Evolutionary conservation across 2,113 vertebrate genomes (phyloP), one percentile per base, ranked within the genome.

Genomic region (Tympanuchus pallidicinctus): DNA sequence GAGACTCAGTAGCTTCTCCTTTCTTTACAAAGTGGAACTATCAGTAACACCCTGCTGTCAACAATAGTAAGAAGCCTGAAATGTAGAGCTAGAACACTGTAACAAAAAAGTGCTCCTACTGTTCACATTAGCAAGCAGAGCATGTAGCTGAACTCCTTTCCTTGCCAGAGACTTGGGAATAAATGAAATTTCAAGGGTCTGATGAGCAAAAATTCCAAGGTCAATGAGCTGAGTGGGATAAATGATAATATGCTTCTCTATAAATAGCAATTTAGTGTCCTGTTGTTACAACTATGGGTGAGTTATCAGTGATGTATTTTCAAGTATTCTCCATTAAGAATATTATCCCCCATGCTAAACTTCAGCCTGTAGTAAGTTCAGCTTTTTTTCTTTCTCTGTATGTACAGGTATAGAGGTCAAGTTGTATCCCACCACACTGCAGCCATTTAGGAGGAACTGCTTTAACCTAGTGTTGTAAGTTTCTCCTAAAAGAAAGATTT

Each of bases 151-250:
- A 42, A 36, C 72, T 89, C 56, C 59, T 87, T 91, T 52, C 40
- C 36, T 78, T 88, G 81, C 69, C 64, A 83, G 71, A 83, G 43
- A 89, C 30, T 27, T 65, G 42, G 72, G n/a, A 30, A 91, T 65
- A 92, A 96, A 95, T 88, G 89, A 75, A 90, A 94, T 94, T 96
- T 90, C 86, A 95, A 91, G 57, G 81, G 72, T 90, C 83, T 88
- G 60, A 72, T 83, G 61, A 83, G 64, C 83, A 95, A 89, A 94
- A 80, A 73, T 90, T 69, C 80, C 86, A 94, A 96, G 94, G 88
- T 93, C n/a, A 2, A 56, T 85, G 60, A 89, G 30, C 25, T 2
- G 1, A 94, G 69, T 66, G 92, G 83, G 42, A 72, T 75, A 95
- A 91, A 96, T 92, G 36, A 59, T 90, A 94, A 84, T 88, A 91